Conservation (phyloP, 2,888 invertebrate species). For the Cyclophora punctaria region DNA sequence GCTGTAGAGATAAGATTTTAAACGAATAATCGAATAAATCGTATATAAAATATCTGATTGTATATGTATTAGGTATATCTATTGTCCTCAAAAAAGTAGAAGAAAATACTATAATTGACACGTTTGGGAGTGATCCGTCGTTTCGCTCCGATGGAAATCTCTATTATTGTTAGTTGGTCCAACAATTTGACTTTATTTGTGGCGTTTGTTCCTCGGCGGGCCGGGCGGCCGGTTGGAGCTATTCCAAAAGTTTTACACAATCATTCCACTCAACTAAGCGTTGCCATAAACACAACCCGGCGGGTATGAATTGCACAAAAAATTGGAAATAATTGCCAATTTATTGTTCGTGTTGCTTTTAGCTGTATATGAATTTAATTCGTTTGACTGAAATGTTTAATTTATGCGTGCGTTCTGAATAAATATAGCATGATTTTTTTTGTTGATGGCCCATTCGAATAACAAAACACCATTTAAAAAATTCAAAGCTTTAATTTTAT, state of each 20-base stretch:
- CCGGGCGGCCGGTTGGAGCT: slow-evolving; percentile 55
- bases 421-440: too few relatives aligned
- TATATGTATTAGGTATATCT: too few relatives aligned
- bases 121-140: too few relatives aligned
- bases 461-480: too few relatives aligned
- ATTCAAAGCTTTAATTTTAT: too few relatives aligned
- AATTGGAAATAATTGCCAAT: slow-evolving; percentile 68
- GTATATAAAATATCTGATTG: too few relatives aligned
- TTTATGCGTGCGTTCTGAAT: slow-evolving; percentile 2
- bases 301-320: slow-evolving; percentile 71
- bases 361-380: slow-evolving; percentile 45
- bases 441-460: too few relatives aligned
- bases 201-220: slow-evolving; percentile 55
- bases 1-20: too few relatives aligned
- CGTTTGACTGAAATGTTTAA: slow-evolving; percentile 9
- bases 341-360: slow-evolving; percentile 48
- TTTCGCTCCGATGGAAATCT: too few relatives aligned
- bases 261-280: slow-evolving; percentile 75
- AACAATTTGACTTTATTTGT: slow-evolving; percentile 71
- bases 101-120: too few relatives aligned
- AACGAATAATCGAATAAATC: too few relatives aligned
- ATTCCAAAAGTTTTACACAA: slow-evolving; percentile 73
- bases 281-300: slow-evolving; percentile 70
- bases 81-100: too few relatives aligned
- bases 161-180: slow-evolving; percentile 37